Conservation (phyloP, 2,113 vertebrate genomes). For the Nibea albiflora region DNA sequence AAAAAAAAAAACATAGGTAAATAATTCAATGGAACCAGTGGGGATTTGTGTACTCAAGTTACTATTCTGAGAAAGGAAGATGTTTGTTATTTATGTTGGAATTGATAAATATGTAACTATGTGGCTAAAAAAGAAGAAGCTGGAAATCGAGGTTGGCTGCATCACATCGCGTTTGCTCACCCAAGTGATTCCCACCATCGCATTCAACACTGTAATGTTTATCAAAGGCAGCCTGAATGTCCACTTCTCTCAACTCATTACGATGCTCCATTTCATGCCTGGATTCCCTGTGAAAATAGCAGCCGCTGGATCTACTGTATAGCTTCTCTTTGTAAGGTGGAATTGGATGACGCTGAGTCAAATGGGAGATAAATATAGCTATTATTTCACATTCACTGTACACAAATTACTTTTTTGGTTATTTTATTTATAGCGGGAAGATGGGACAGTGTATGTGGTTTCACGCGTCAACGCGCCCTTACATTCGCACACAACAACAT, state of each 20-base stretch:
- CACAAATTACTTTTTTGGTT: conserved; percentile 15
- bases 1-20: background rate
- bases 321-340: conserved; percentile 3
- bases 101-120: conserved; percentile 43
- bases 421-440: background rate
- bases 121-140: background rate
- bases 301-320: conserved; percentile 26
- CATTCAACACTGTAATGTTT: conserved; percentile 8
- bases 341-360: conserved; percentile 23
- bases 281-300: conserved; percentile 42
- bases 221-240: conserved; percentile 23
- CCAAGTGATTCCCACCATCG: conserved; percentile 42
- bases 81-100: conserved; percentile 53
- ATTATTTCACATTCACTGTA: conserved; percentile 13
- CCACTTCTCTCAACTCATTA: conserved; percentile 38
- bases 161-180: conserved; percentile 19
- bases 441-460: conserved; percentile 6
- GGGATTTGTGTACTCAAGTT: conserved; percentile 32
- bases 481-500: background rate
- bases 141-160: background rate
- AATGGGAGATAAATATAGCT: background rate
- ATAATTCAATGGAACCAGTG: conserved; percentile 51
- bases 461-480: background rate
- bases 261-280: conserved; percentile 49
- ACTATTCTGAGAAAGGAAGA: conserved; percentile 53